Evolutionary conservation across 2,797 vertebrate genomes (phyloP).

Genomic region (Gambusia yucatana): DNA sequence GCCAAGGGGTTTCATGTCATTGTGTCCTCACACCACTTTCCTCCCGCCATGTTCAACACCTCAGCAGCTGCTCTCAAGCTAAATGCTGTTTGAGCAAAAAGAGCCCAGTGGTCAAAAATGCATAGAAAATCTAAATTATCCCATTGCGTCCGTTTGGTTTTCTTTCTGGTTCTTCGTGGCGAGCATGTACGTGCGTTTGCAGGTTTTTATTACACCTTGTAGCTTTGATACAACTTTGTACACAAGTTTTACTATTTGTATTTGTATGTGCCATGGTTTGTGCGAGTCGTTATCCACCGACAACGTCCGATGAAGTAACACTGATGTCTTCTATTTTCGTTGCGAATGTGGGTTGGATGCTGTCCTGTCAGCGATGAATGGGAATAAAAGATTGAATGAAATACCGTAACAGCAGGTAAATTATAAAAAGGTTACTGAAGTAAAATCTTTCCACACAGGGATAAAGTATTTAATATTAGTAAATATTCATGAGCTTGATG

Average conservation of each 20-base stretch:
- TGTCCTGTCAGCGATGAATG: slow-evolving; percentile 4
- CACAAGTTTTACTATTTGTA: slow-evolving; percentile 56
- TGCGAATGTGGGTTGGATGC: slow-evolving; percentile 6
- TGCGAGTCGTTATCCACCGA: slow-evolving; percentile 7
- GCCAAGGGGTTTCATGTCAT: slow-evolving; percentile 49
- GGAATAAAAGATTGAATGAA: neutral
- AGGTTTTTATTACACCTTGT: slow-evolving; percentile 13
- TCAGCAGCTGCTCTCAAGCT: slow-evolving; percentile 81
- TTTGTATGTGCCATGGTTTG: slow-evolving; percentile 34
- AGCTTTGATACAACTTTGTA: slow-evolving; percentile 44
- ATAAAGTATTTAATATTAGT: neutral
- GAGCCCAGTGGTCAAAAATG: slow-evolving; percentile 87
- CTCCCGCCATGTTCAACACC: slow-evolving; percentile 39
- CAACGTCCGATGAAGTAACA: slow-evolving; percentile 4
- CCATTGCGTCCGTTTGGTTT: neutral
- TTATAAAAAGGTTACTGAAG: neutral
- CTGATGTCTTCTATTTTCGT: slow-evolving; percentile 19
- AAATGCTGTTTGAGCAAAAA: slow-evolving; percentile 72
- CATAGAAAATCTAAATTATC: slow-evolving; percentile 70
- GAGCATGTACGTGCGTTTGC: neutral
- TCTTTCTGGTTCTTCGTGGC: slow-evolving; percentile 33
- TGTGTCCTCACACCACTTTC: slow-evolving; percentile 40
- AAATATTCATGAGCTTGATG: neutral
- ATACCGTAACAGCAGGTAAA: neutral
- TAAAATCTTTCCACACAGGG: neutral